A percentile compares a stretch with the other conserved stretches of the same genome.
Conservation (phyloP, 2,797 vertebrate genomes). For the Myotis vivesi region DNA sequence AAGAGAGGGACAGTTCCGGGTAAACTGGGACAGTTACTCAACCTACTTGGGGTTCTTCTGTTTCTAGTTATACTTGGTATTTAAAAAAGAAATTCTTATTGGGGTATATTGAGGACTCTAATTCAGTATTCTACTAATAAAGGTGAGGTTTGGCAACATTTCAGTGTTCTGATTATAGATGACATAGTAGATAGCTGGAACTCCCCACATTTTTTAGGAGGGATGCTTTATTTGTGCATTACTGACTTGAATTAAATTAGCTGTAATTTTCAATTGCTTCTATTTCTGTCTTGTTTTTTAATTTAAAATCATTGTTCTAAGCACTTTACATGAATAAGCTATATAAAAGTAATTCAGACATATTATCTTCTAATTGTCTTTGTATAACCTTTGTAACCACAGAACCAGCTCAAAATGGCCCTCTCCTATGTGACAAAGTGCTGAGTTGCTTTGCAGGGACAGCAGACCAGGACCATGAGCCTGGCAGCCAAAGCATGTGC, state of each 20-base stretch:
- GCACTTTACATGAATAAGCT: not conserved
- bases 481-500: not conserved
- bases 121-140: not conserved
- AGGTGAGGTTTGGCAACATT: not conserved
- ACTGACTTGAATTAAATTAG: not conserved
- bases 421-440: not conserved
- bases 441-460: not conserved
- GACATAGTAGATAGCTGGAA: not conserved
- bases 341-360: not conserved
- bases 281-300: not conserved
- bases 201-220: not conserved
- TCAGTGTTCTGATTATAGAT: not conserved
- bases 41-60: not conserved
- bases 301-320: conserved; percentile 39
- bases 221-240: not conserved
- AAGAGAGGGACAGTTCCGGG: not conserved
- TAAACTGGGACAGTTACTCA: not conserved
- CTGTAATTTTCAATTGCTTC: not conserved
- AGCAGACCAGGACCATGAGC: not conserved
- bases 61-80: not conserved
- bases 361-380: conserved; percentile 3
- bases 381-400: not conserved
- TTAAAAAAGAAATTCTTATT: not conserved
- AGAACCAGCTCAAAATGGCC: not conserved
- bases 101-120: not conserved